Evolutionary conservation across 2,797 vertebrate genomes (phyloP).

Genomic region (Myotis daubentonii): DNA sequence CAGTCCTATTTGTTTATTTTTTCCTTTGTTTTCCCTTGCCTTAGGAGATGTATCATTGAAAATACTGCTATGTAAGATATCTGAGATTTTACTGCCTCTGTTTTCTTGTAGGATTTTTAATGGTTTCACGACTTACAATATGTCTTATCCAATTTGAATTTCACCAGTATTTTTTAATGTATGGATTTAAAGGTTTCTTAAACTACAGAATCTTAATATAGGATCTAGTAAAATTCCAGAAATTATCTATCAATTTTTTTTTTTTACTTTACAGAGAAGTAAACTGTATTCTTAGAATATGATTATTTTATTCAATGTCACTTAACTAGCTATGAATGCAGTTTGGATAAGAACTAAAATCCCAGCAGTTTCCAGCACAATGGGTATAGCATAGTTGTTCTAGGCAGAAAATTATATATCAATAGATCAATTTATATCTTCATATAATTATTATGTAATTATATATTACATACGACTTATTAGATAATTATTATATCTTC

Average conservation of each 20-base stretch:
- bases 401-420: slow-evolving; percentile 15
- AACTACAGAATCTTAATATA: not conserved
- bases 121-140: too few relatives aligned
- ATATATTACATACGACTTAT: not conserved
- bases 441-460: slow-evolving; percentile 19
- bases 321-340: not conserved
- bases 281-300: slow-evolving; percentile 12
- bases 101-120: too few relatives aligned
- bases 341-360: slow-evolving; percentile 2
- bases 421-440: not conserved
- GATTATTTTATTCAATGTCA: not conserved
- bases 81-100: too few relatives aligned
- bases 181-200: not conserved
- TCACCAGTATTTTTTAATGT: not conserved
- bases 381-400: not conserved
- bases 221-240: not conserved
- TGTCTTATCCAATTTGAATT: not conserved
- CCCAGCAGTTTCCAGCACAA: not conserved
- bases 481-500: not conserved
- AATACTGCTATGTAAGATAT: too few relatives aligned
- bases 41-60: too few relatives aligned
- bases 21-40: too few relatives aligned
- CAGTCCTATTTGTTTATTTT: too few relatives aligned
- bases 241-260: not conserved
- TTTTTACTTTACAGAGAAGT: slow-evolving; percentile 29